Base-by-base conservation (phyloP, 2,888 invertebrate genomes). In the Pristionchus japonicus region DNA sequence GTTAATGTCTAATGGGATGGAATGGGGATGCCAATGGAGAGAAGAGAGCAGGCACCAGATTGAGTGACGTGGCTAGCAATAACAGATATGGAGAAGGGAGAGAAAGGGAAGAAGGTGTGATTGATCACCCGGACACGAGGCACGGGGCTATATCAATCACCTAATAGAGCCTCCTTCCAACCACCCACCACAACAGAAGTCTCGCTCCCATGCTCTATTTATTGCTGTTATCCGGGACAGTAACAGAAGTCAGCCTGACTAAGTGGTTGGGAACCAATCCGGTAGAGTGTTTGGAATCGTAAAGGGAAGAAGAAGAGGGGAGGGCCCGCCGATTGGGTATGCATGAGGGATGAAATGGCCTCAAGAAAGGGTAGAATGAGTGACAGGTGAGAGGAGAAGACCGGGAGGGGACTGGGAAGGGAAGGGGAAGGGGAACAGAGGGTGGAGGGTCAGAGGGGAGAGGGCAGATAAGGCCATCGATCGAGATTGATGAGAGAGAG, bases 401-500 rank as follows among this genome's bases (percentile, higher is more conserved):
- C 52, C 52, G 52, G 43, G 52, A 83, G 52, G 82, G 43, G 49
- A 52, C n/a, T n/a, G 82, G 47, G 47, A 27, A 70, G 31, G n/a
- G 27, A 1, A n/a, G 7, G 49, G 52, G 27, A 31, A 49, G 27
- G 82, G 52, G 23, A 31, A 52, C 82, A 83, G 82, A 52, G 82
- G 82, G 82, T 27, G 64, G 64, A 85, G 85, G 64, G 85, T 85
- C 85, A 85, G 40, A 40, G 52, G 57, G 84, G 43, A 64, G 70
- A 37, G 49, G 83, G 85, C 61, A 85, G 85, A 85, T 57, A 85
- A 85, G 85, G 85, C 17, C 40, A 85, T 57, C 61, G 85, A 85
- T 64, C 43, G 85, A 85, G 85, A 85, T 40, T 40, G 61, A 85
- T 37, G 61, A 23, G 85, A 64, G 85, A 64, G 40, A 40, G 61